Base-by-base conservation (phyloP, 2,888 invertebrate species). In the Prenolepis imparis region DNA sequence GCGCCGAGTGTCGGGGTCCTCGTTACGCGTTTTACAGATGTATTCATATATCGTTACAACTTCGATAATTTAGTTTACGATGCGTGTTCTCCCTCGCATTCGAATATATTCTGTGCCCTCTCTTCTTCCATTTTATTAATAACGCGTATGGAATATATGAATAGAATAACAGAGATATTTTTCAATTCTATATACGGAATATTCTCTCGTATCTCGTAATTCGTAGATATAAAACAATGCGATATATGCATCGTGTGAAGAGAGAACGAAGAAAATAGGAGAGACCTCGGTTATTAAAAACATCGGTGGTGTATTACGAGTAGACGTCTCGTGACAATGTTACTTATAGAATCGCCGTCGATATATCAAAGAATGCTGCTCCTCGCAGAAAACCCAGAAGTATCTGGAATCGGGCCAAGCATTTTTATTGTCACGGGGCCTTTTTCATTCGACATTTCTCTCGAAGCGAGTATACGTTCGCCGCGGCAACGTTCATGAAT, bases 371-470 rank as follows among this genome's bases (percentile, higher is more conserved):
- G 86, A 88, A 75, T 59, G 87, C 80, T 78, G 84, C 75, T 64
- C 59, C 84, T 66, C 52, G 86, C 84, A 80, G 90, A 89, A 89
- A 89, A 89, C 78, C 86, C 90, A 80, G 28, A 28, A 86, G 90
- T 78, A 72, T 86, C 86, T 89, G 89, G 89, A 89, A 86, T 83
- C 88, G 85, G 85, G 90, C 90, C 89, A 89, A 83, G 78, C 78
- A 90, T 90, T 90, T 89, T 90, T 89, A 89, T 89, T 81, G 90
- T 88, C 82, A 68, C 84, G 80, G 73, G 75, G 28, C 28, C 44
- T 84, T 80, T 80, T 64, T 72, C 80, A 85, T 87, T 86, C 75
- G 85, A 89, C 89, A 82, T 87, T 80, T 87, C 85, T 75, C 67
- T 83, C 61, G 68, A 78, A 77, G 15, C 66, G 64, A 24, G 24